Conservation (phyloP, 2,888 invertebrate species). For the Gastrophysa polygoni region DNA sequence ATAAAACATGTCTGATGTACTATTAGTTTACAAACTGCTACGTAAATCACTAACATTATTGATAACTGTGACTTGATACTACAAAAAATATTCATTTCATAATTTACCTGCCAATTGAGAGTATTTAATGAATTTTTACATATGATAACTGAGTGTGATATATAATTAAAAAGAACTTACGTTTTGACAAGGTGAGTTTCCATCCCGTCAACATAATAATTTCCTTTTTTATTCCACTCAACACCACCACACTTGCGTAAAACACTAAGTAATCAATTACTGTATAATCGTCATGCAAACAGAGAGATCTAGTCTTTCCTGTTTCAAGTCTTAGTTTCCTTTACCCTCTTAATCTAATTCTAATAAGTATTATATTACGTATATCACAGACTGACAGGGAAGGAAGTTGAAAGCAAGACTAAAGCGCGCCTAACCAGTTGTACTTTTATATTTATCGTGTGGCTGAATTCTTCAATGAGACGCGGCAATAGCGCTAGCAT, state of each 20-base stretch:
- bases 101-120: no score
- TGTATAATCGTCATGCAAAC: no score
- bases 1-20: background rate
- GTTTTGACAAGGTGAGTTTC: slow-evolving; percentile 44
- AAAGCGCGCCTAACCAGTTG: slow-evolving; percentile 1
- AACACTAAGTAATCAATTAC: no score
- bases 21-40: background rate
- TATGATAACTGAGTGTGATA: no score
- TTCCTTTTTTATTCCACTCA: background rate
- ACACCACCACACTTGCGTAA: background rate
- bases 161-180: slow-evolving; percentile 40
- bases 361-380: background rate
- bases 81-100: no score
- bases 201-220: slow-evolving; percentile 46
- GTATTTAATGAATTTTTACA: no score
- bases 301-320: no score
- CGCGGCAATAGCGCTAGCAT: background rate
- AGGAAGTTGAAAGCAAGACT: slow-evolving; percentile 9
- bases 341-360: background rate
- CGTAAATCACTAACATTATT: no score
- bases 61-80: no score
- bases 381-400: slow-evolving; percentile 1
- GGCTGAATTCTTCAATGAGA: slow-evolving; percentile 19
- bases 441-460: slow-evolving; percentile 20
- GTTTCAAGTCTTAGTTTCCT: no score